phyloP scores from a whole-genome alignment of 2,797 vertebrate genomes.

The Eulemur coronatus region DNA sequence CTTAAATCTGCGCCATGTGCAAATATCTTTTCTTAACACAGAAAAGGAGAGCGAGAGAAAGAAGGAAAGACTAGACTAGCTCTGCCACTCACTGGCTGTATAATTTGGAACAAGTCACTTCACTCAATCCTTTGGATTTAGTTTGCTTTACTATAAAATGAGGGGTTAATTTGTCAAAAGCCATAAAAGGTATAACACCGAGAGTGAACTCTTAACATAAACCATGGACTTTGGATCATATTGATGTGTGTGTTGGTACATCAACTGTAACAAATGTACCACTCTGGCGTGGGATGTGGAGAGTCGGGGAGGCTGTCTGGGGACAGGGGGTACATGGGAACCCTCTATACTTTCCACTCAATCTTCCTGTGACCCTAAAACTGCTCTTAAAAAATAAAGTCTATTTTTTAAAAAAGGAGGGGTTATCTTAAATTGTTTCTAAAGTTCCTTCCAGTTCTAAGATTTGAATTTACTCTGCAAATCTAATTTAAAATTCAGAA shows the following conservation, averaged over 20 bases:
- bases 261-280: neutral
- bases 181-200: neutral
- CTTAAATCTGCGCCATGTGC: neutral
- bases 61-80: neutral
- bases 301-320: neutral
- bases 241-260: neutral
- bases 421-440: constrained; percentile 2
- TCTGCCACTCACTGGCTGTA: neutral
- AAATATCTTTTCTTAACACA: constrained; percentile 34
- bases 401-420: neutral
- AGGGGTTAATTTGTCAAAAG: constrained; percentile 14
- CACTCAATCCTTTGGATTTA: constrained; percentile 1
- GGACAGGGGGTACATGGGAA: neutral
- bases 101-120: neutral
- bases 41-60: neutral
- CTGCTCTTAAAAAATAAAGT: neutral
- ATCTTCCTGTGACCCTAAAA: constrained; percentile 17
- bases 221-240: neutral
- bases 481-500: constrained; percentile 60
- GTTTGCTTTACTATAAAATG: constrained; percentile 41
- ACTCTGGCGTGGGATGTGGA: neutral
- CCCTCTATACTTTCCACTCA: neutral
- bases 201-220: neutral
- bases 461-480: constrained; percentile 42
- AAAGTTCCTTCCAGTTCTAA: constrained; percentile 8